Base-by-base conservation (phyloP, 2,797 vertebrate genomes). In the Pangasius krempfi region DNA sequence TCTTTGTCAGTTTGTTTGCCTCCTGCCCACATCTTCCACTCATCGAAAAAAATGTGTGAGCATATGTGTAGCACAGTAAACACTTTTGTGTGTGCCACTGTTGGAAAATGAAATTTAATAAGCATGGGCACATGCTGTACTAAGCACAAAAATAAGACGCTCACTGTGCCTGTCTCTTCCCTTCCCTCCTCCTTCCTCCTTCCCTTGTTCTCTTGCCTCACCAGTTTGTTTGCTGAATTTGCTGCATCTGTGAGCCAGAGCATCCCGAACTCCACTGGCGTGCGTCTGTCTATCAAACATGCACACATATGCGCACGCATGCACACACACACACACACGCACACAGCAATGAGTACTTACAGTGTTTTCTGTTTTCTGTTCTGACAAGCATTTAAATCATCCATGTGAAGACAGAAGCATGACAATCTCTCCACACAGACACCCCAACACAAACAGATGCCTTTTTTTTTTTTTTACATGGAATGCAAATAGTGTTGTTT, bases 211-310 rank as follows among this genome's bases (percentile, higher is more conserved):
- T 50, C 6, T 47, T 80, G 64, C 12, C 18, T 44, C 20, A 3
- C 52, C 75, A 70, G 64, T 79, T 60, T 89, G 84, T 89, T 88
- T 86, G 62, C 18, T 85, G 64, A 86, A 86, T 81, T 89, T 89
- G 37, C 64, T 73, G 84, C 64, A 73, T 86, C 40, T 89, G 20
- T 72, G 54, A 81, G 37, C 83, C n/a, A 3, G 20, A 76, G 58
- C 72, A 86, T 81, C 20, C 66, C 76, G 44, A 87, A 56, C 30
- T 56, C 66, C 64, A 81, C 88, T 60, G 64, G n/a, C 75, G 50
- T 75, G 62, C 60, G 73, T 62, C 54, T 88, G 54, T 70, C 75
- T 85, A 76, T 44, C 88, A 75, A 27, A n/a, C 20, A 82, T n/a
- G 73, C 76, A 80, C 64, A 47, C 56, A 79, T 25, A 47, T 14